Percentiles rank a stretch among this genome's conserved stretches.
Conservation (phyloP, 2,113 vertebrate genomes). For the Tylochromis polylepis region DNA sequence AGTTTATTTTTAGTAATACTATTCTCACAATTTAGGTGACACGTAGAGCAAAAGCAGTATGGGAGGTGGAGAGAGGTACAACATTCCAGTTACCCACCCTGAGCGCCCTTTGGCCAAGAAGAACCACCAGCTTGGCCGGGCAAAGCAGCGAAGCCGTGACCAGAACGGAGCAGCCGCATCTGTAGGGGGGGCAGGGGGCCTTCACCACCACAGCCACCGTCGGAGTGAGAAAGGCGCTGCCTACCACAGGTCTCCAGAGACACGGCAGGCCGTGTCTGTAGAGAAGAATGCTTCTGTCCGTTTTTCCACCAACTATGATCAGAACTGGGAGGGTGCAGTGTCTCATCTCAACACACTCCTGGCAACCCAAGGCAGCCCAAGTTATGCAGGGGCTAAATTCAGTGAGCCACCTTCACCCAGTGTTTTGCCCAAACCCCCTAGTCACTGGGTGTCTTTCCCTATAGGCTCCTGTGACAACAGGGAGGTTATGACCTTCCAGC, state of each 20-base stretch:
- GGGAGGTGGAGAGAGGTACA: slow-evolving; percentile 95
- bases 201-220: slow-evolving; percentile 71
- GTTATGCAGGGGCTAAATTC: slow-evolving; percentile 97
- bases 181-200: slow-evolving; percentile 41
- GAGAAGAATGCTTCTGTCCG: slow-evolving; percentile 74
- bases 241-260: slow-evolving; percentile 76
- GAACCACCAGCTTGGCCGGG: slow-evolving; percentile 79
- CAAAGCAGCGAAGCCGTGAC: slow-evolving; percentile 83
- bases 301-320: slow-evolving; percentile 77
- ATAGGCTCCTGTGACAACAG: slow-evolving; percentile 85
- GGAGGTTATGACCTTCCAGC: slow-evolving; percentile 95
- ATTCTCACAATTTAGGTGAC: slow-evolving; percentile 80
- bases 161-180: slow-evolving; percentile 77
- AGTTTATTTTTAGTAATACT: background rate
- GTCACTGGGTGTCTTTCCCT: slow-evolving; percentile 92
- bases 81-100: slow-evolving; percentile 86
- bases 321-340: slow-evolving; percentile 82
- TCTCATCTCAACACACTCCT: slow-evolving; percentile 80
- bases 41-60: slow-evolving; percentile 80
- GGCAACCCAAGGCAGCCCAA: slow-evolving; percentile 79
- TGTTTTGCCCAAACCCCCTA: slow-evolving; percentile 92
- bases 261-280: slow-evolving; percentile 86
- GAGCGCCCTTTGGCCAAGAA: slow-evolving; percentile 81
- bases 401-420: slow-evolving; percentile 95
- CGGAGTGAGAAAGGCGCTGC: slow-evolving; percentile 79